phyloP scores from a whole-genome alignment of 2,113 vertebrate species.

The Entosphenus tridentatus region DNA sequence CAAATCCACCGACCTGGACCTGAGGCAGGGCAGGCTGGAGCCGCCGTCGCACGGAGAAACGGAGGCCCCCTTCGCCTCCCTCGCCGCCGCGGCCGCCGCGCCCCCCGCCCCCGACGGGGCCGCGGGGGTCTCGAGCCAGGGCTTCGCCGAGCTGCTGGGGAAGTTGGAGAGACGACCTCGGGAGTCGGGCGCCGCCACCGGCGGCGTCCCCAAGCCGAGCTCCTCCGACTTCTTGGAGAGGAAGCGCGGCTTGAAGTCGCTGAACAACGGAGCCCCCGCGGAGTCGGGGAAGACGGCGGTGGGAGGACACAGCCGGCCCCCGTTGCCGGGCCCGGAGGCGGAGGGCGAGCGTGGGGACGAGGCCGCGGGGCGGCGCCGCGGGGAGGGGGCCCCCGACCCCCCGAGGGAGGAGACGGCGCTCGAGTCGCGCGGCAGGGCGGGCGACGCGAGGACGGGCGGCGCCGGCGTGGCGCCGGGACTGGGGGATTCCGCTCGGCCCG shows the following conservation, averaged over 20 bases:
- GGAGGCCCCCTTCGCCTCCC: too few relatives aligned
- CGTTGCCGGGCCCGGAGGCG: neutral
- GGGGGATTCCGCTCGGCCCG: too few relatives aligned
- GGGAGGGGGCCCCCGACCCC: neutral
- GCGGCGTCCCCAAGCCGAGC: neutral
- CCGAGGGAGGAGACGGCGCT: neutral
- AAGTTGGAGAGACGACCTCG: neutral
- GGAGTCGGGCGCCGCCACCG: neutral
- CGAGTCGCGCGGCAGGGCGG: too few relatives aligned
- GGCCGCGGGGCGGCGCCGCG: neutral
- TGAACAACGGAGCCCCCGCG: too few relatives aligned
- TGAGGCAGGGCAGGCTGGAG: conserved; percentile 2
- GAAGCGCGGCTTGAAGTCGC: too few relatives aligned
- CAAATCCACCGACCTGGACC: conserved; percentile 4
- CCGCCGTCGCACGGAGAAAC: neutral
- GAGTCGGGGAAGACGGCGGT: too few relatives aligned
- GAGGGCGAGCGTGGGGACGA: neutral
- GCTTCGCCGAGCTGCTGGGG: neutral
- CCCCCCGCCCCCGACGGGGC: too few relatives aligned
- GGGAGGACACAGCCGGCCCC: too few relatives aligned
- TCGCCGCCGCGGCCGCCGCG: too few relatives aligned
- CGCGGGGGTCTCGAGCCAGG: neutral
- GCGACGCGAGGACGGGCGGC: too few relatives aligned
- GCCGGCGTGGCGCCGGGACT: too few relatives aligned
- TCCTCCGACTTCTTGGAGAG: neutral